These are phyloP conservation scores for Monochamus saltuarius DNA, from an alignment of 1,140 invertebrate species.

Conservation along the genomic window DNA sequence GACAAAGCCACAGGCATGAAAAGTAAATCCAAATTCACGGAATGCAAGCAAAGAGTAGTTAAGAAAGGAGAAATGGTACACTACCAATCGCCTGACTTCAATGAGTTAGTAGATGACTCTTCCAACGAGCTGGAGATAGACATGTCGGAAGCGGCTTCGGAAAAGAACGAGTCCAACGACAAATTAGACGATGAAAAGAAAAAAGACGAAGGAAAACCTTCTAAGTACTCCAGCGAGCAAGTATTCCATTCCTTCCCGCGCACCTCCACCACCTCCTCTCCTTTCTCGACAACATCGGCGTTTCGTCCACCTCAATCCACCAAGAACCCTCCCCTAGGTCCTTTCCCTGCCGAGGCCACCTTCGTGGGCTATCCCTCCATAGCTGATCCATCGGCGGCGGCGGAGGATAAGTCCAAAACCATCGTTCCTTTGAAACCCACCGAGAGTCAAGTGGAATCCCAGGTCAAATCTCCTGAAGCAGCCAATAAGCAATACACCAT, in stretches of 20 bases:
- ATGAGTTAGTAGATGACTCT: constrained; percentile 76
- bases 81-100: constrained; percentile 74
- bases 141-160: constrained; percentile 64
- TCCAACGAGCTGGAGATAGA: constrained; percentile 78
- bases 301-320: constrained; percentile 67
- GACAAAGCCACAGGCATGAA: constrained; percentile 48
- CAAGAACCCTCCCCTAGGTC: constrained; percentile 54
- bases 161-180: constrained; percentile 46
- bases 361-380: constrained; percentile 62
- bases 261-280: constrained; percentile 56
- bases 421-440: constrained; percentile 30
- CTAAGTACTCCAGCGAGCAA: constrained; percentile 49
- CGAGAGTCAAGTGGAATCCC: constrained; percentile 25
- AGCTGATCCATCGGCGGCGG: constrained; percentile 44
- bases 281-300: constrained; percentile 64
- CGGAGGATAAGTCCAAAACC: constrained; percentile 52
- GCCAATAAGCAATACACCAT: constrained; percentile 74
- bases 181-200: constrained; percentile 52
- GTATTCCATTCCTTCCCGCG: constrained; percentile 50
- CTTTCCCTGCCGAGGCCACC: constrained; percentile 63
- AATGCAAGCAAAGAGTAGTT: constrained; percentile 41
- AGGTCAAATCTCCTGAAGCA: constrained; percentile 55
- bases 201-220: constrained; percentile 52
- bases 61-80: constrained; percentile 50
- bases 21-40: constrained; percentile 28